Evolutionary conservation across 2,113 vertebrate genomes (phyloP).

Genomic region (Strigops habroptila): DNA sequence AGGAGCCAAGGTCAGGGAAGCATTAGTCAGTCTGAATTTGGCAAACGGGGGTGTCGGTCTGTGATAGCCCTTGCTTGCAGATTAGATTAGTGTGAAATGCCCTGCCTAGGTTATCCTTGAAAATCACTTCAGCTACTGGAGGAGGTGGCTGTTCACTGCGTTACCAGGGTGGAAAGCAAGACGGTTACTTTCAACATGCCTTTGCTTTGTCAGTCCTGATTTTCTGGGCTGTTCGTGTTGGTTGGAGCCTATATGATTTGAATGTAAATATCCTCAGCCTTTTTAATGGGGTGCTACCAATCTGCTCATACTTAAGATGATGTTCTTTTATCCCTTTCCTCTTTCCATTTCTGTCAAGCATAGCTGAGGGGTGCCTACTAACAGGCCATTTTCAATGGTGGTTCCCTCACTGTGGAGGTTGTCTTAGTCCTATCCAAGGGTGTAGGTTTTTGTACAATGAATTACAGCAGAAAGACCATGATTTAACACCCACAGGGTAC

Average conservation of each 20-base stretch:
- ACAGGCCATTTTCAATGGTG: not conserved
- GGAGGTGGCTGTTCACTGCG: not conserved
- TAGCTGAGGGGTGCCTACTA: not conserved
- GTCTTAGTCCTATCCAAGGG: fast-evolving
- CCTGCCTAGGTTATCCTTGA: constrained; percentile 3
- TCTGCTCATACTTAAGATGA: not conserved
- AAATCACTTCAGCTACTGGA: constrained; percentile 14
- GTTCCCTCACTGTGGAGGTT: not conserved
- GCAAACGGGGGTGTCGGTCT: not conserved
- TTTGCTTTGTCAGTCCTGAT: not conserved
- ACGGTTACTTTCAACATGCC: not conserved
- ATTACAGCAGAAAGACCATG: not conserved
- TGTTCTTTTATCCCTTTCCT: not conserved
- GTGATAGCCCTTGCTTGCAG: not conserved
- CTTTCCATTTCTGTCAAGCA: not conserved
- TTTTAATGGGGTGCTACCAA: not conserved
- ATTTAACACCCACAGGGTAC: not conserved
- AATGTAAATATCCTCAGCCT: not conserved
- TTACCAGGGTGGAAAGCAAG: not conserved
- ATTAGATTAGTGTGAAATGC: constrained; percentile 36
- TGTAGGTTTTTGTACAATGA: not conserved
- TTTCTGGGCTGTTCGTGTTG: not conserved
- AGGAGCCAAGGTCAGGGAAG: constrained; percentile 53
- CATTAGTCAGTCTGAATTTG: constrained; percentile 43
- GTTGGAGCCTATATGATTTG: not conserved